Evolutionary conservation across 2,888 invertebrate genomes (phyloP).

Genomic region (Diogma glabrata): DNA sequence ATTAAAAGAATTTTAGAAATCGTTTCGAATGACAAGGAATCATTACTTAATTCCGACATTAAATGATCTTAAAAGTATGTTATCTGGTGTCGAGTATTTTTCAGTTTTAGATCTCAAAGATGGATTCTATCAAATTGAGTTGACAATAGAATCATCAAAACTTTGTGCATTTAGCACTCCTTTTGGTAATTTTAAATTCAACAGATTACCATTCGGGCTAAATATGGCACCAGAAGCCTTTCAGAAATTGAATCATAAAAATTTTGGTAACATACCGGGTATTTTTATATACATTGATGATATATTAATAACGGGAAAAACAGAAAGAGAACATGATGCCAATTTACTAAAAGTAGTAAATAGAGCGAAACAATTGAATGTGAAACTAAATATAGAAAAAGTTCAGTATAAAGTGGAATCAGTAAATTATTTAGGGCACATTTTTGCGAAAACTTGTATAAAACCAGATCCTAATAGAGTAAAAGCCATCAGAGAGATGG

Average conservation of each 20-base stretch:
- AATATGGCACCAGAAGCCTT: too few species aligned
- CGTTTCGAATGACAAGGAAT: not conserved
- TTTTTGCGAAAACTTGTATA: constrained; percentile 12
- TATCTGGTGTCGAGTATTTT: too few species aligned
- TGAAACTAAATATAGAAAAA: constrained; percentile 15
- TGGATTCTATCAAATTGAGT: too few species aligned
- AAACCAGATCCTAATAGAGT: constrained; percentile 11
- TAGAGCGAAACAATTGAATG: constrained; percentile 14
- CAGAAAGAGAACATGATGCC: too few species aligned
- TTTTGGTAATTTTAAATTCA: too few species aligned
- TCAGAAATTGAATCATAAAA: too few species aligned
- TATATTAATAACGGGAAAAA: constrained; percentile 14
- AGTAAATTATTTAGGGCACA: constrained; percentile 13
- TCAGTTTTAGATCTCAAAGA: too few species aligned
- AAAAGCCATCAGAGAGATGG: constrained; percentile 14
- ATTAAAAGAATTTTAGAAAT: not conserved
- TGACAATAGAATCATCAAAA: too few species aligned
- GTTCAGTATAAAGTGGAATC: constrained; percentile 12
- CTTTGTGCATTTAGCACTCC: too few species aligned
- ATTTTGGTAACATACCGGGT: too few species aligned
- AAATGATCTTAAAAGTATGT: constrained; percentile 7
- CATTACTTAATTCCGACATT: constrained; percentile 12
- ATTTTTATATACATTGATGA: not conserved
- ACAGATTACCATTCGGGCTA: too few species aligned
- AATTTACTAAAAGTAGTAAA: too few species aligned